Conservation (phyloP, 2,797 vertebrate species). For the Neoniphon sammara region DNA sequence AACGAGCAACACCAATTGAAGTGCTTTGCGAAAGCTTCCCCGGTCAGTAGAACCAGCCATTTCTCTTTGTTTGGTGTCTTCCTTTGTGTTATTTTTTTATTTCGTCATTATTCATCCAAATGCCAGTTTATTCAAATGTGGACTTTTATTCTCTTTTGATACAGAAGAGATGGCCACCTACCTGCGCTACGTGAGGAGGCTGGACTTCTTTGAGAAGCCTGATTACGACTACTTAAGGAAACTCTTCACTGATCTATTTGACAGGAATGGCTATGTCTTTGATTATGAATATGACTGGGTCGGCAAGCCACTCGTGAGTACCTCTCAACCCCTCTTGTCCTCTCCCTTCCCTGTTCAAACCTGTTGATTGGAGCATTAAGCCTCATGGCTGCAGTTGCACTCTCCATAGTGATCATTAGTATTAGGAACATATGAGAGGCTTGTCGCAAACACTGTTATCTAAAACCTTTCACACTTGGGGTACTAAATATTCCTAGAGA, state of each 20-base stretch:
- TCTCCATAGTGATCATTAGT: conserved; percentile 7
- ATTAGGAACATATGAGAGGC: neutral
- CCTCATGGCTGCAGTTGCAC: conserved; percentile 9
- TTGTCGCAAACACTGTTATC: neutral
- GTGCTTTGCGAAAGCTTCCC: conserved; percentile 97
- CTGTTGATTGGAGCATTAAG: neutral
- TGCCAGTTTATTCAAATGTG: conserved; percentile 5
- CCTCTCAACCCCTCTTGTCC: conserved; percentile 15
- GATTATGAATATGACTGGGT: conserved; percentile 99
- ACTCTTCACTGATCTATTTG: conserved; percentile 96
- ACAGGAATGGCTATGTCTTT: conserved; percentile 93
- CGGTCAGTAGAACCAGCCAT: conserved; percentile 80
- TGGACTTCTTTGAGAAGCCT: conserved; percentile 98
- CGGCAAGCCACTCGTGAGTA: conserved; percentile 96
- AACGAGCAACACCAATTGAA: conserved; percentile 94
- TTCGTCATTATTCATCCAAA: neutral
- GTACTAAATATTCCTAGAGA: neutral
- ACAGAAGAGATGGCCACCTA: conserved; percentile 98
- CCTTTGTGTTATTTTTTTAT: neutral
- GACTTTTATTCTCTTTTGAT: conserved; percentile 37
- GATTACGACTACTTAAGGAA: conserved; percentile 97
- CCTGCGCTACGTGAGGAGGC: conserved; percentile 94
- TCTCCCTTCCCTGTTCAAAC: neutral
- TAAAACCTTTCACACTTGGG: neutral
- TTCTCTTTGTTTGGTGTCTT: neutral